phyloP scores from a whole-genome alignment of 2,888 invertebrate genomes.

The Syritta pipiens region DNA sequence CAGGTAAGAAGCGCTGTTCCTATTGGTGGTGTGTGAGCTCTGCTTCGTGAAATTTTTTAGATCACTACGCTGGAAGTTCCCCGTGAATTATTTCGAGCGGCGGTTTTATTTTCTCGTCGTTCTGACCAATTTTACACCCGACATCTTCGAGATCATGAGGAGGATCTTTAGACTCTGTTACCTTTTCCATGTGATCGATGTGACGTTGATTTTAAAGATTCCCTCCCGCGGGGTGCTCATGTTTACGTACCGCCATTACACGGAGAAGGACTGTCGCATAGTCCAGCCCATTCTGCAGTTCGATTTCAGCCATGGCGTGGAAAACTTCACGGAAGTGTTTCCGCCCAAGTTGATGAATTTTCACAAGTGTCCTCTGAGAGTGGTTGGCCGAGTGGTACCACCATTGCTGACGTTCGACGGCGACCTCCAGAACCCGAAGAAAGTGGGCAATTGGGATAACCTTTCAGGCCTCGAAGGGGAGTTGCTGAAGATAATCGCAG shows the following conservation, averaged over 20 bases:
- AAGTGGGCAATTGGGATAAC: conserved; percentile 62
- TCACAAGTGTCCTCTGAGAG: conserved; percentile 71
- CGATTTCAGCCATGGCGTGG: conserved; percentile 63
- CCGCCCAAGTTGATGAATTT: conserved; percentile 68
- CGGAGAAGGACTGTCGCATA: conserved; percentile 40
- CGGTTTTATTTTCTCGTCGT: conserved; percentile 73
- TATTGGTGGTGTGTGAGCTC: no score
- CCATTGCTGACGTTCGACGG: conserved; percentile 74
- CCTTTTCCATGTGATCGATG: conserved; percentile 72
- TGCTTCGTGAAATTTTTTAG: no score
- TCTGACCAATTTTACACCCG: conserved; percentile 52
- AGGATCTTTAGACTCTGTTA: conserved; percentile 71
- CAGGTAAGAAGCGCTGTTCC: no score
- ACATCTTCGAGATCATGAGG: conserved; percentile 19
- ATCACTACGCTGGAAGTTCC: conserved; percentile 64
- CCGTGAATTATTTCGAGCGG: conserved; percentile 69
- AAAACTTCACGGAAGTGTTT: conserved; percentile 70
- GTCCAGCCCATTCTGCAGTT: conserved; percentile 68
- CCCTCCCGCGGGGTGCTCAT: conserved; percentile 50
- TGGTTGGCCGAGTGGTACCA: conserved; percentile 70
- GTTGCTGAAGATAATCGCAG: conserved; percentile 71
- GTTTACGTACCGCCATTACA: conserved; percentile 60
- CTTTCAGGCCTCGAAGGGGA: conserved; percentile 75
- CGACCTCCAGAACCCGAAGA: conserved; percentile 61
- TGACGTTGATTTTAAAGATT: conserved; percentile 70